Conservation (phyloP, 35 echinoderm and acorn worm species). For the Diadema setosum region DNA sequence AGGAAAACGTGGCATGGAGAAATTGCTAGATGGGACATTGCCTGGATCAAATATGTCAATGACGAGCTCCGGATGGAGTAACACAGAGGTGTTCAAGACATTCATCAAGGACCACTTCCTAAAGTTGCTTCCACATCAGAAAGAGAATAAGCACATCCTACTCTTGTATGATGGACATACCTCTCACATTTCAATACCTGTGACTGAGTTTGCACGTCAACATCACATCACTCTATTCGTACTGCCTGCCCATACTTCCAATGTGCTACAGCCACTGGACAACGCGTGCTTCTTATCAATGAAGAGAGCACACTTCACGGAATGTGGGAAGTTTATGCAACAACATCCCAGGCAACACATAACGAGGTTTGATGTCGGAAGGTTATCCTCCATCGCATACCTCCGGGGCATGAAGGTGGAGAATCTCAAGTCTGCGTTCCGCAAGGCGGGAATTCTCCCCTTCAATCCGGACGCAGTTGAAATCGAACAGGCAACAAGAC, state of each 20-base stretch:
- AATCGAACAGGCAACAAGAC: not conserved
- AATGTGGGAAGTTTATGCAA: conserved; percentile 4
- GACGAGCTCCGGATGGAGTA: conserved; percentile 29
- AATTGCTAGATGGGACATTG: not conserved
- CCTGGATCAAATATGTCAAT: not conserved
- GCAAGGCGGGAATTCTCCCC: not conserved
- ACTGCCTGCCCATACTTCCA: not conserved
- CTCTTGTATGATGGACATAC: conserved; percentile 49
- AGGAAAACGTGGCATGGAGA: conserved; percentile 26
- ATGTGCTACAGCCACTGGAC: conserved; percentile 25
- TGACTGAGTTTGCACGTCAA: conserved; percentile 8
- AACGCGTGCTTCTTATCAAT: conserved; percentile 28
- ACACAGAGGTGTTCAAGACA: not conserved
- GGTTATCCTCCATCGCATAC: not conserved
- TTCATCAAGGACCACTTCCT: conserved; percentile 31
- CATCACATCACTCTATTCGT: conserved; percentile 14
- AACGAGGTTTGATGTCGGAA: not conserved
- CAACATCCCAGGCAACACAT: not conserved
- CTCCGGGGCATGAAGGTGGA: not conserved
- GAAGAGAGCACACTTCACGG: not conserved
- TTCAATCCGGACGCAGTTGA: not conserved
- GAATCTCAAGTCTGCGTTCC: not conserved
- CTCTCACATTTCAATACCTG: not conserved
- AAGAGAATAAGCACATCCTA: conserved; percentile 5
- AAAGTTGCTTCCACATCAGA: not conserved